phyloP scores from a whole-genome alignment of 2,797 vertebrate species.

The Anabas testudineus region DNA sequence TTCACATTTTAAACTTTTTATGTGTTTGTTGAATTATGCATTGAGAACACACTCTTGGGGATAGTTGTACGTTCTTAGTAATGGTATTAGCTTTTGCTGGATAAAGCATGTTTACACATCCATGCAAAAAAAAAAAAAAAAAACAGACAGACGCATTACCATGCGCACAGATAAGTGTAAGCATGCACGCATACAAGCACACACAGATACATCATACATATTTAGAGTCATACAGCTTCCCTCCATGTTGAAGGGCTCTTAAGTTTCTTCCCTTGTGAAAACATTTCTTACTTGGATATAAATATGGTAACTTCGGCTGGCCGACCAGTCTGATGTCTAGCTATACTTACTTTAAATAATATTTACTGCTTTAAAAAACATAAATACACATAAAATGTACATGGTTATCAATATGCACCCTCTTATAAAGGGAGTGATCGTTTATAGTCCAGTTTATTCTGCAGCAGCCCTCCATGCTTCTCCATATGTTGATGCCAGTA shows the following conservation, averaged over 20 bases:
- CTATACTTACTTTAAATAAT: slow-evolving; percentile 24
- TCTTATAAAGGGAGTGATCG: background rate
- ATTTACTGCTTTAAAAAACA: slow-evolving; percentile 16
- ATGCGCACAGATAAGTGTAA: slow-evolving; percentile 23
- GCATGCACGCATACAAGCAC: background rate
- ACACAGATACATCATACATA: slow-evolving; percentile 20
- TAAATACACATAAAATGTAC: background rate
- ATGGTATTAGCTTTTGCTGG: slow-evolving; percentile 63
- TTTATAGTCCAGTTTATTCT: slow-evolving; percentile 10
- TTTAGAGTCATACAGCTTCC: slow-evolving; percentile 10
- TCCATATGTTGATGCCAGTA: slow-evolving; percentile 6
- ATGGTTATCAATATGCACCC: background rate
- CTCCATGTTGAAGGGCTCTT: slow-evolving; percentile 35
- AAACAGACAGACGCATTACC: slow-evolving; percentile 1
- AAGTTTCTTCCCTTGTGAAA: slow-evolving; percentile 36
- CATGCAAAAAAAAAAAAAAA: slow-evolving; percentile 17
- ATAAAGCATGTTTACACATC: slow-evolving; percentile 51
- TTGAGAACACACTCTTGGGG: slow-evolving; percentile 64
- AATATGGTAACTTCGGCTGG: slow-evolving; percentile 16
- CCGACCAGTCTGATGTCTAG: slow-evolving; percentile 20
- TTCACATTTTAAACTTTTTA: slow-evolving; percentile 56
- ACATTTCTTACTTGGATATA: slow-evolving; percentile 31
- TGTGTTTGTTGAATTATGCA: slow-evolving; percentile 76
- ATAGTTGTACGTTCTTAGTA: slow-evolving; percentile 57
- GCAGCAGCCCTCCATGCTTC: background rate